phyloP scores from a whole-genome alignment of 2,888 invertebrate genomes.

The Drosophila pseudotalamancana region DNA sequence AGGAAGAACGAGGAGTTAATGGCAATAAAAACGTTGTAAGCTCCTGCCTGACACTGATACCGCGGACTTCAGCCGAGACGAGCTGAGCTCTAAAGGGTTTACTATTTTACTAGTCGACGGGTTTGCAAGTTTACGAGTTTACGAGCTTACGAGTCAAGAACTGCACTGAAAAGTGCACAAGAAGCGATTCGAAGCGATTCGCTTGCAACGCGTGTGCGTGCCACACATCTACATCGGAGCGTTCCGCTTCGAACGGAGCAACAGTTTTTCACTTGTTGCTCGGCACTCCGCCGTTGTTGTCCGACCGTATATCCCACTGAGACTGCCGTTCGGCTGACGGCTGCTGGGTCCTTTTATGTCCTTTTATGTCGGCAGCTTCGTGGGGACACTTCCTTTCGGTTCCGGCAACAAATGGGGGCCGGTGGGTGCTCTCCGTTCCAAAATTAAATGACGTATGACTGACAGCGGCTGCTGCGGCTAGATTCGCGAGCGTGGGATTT shows the following conservation, averaged over 20 bases:
- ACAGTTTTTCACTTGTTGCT: slow-evolving; percentile 40
- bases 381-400: slow-evolving; percentile 46
- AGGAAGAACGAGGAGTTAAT: slow-evolving; percentile 26
- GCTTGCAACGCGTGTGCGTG: no score
- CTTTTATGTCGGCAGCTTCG: slow-evolving; percentile 65
- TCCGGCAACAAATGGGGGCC: slow-evolving; percentile 24
- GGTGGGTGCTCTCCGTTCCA: slow-evolving; percentile 44
- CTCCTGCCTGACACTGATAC: slow-evolving; percentile 40
- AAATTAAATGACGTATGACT: slow-evolving; percentile 64
- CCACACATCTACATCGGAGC: slow-evolving; percentile 13
- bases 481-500: slow-evolving; percentile 8
- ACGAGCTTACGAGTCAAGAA: slow-evolving; percentile 24
- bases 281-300: slow-evolving; percentile 25
- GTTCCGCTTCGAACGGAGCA: slow-evolving; percentile 15
- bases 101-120: no score
- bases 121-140: no score
- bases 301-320: slow-evolving; percentile 26
- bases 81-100: slow-evolving; percentile 2
- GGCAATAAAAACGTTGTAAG: slow-evolving; percentile 62
- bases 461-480: slow-evolving; percentile 31
- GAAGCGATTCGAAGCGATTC: neutral
- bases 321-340: slow-evolving; percentile 52
- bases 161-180: slow-evolving; percentile 9
- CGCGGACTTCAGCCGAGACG: neutral
- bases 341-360: slow-evolving; percentile 60